Conservation (phyloP, 1,140 invertebrate genomes). For the Caenorhabditis tropicalis region DNA sequence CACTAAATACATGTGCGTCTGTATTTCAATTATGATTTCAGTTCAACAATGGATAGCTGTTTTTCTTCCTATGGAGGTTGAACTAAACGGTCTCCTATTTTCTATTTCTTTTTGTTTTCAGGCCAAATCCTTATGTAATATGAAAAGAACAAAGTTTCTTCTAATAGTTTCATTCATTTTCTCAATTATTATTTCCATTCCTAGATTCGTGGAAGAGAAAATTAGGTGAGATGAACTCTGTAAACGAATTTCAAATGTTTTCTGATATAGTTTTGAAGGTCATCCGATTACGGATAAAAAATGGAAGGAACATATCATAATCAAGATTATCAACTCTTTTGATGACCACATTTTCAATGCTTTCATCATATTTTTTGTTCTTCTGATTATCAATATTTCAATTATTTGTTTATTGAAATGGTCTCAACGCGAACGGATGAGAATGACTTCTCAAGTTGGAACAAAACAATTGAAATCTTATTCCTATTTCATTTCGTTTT, state of each 20-base stretch:
- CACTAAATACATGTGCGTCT: neutral
- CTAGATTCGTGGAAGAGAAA: neutral
- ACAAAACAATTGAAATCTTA: neutral
- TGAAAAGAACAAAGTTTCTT: neutral
- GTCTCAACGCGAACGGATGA: neutral
- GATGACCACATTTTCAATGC: neutral
- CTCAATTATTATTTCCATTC: neutral
- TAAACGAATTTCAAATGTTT: too few species aligned
- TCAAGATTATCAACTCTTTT: neutral
- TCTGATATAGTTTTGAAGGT: too few species aligned
- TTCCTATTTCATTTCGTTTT: too few species aligned
- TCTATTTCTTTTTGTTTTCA: too few species aligned
- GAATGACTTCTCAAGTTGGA: neutral
- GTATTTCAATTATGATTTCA: neutral
- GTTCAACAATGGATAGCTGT: conserved; percentile 14
- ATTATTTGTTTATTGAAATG: neutral
- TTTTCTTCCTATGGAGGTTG: neutral
- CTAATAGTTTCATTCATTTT: neutral
- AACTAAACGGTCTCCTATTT: too few species aligned
- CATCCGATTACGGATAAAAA: neutral
- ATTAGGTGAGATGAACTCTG: neutral
- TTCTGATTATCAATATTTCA: neutral
- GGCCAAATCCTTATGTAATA: neutral
- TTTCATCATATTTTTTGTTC: neutral
- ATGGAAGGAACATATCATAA: neutral